Evolutionary conservation across 2,113 vertebrate genomes (phyloP).

Genomic region (Pogonocichla stellata): DNA sequence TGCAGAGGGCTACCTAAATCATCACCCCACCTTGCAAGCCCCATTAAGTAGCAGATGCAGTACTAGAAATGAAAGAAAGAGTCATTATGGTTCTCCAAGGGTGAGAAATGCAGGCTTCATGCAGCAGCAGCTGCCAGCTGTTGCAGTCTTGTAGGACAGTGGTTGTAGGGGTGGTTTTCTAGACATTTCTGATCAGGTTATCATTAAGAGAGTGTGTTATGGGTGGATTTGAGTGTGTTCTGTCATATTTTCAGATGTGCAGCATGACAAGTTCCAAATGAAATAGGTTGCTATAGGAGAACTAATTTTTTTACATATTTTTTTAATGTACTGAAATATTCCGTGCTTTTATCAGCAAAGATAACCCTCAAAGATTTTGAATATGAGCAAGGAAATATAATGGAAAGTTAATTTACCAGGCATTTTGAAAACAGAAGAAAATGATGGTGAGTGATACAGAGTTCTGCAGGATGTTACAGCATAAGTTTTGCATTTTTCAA

Average conservation of each 20-base stretch:
- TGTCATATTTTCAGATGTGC: background rate
- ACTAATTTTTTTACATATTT: background rate
- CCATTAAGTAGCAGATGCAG: background rate
- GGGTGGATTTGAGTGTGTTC: background rate
- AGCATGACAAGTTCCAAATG: background rate
- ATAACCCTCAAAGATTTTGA: background rate
- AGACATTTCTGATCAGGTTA: background rate
- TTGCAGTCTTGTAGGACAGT: background rate
- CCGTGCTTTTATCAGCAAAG: background rate
- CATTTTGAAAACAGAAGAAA: background rate
- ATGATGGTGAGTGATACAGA: background rate
- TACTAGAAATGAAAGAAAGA: background rate
- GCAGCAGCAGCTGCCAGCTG: background rate
- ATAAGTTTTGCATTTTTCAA: background rate
- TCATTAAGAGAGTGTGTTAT: background rate
- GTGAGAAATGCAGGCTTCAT: background rate
- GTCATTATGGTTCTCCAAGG: background rate
- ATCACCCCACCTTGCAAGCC: background rate
- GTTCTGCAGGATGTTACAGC: background rate
- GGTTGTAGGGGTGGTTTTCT: background rate
- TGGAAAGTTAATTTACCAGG: background rate
- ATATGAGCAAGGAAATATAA: background rate
- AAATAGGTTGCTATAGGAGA: background rate
- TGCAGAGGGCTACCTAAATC: background rate
- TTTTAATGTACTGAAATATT: background rate